These are phyloP conservation scores for Trissolcus basalis DNA, from an alignment of 1,140 invertebrate genomes.

Conservation along the genomic window DNA sequence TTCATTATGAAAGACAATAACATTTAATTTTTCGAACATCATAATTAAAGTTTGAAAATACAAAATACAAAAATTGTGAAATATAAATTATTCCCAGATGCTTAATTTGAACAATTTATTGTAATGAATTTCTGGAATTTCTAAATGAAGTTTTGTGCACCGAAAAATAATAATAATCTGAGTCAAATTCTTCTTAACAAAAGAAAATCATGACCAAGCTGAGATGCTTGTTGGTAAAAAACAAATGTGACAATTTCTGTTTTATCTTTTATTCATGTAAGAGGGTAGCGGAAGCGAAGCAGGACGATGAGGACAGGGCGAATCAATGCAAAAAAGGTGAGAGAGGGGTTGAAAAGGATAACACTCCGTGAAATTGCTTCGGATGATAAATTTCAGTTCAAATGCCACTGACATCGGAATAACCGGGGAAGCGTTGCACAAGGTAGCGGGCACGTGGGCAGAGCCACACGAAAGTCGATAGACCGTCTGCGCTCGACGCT, in stretches of 20 bases:
- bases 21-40: no score
- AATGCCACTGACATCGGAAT: conserved; percentile 28
- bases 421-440: conserved; percentile 25
- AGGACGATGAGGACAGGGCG: conserved; percentile 23
- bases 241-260: conserved; percentile 57
- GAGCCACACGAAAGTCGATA: conserved; percentile 34
- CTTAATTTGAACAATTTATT: no score
- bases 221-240: conserved; percentile 45
- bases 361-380: conserved; percentile 61
- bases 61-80: conserved; percentile 49
- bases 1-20: no score
- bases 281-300: conserved; percentile 20
- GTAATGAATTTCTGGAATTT: no score
- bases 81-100: no score
- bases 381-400: conserved; percentile 62
- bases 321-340: conserved; percentile 44
- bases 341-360: conserved; percentile 56
- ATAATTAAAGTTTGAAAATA: conserved; percentile 31
- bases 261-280: conserved; percentile 62
- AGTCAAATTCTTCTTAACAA: conserved; percentile 47
- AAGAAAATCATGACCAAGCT: conserved; percentile 46
- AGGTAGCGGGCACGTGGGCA: conserved; percentile 26
- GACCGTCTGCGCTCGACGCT: conserved; percentile 5
- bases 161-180: no score
- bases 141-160: no score